Conservation (phyloP, 2,797 vertebrate genomes). For the Gymnoscopelus braueri region DNA sequence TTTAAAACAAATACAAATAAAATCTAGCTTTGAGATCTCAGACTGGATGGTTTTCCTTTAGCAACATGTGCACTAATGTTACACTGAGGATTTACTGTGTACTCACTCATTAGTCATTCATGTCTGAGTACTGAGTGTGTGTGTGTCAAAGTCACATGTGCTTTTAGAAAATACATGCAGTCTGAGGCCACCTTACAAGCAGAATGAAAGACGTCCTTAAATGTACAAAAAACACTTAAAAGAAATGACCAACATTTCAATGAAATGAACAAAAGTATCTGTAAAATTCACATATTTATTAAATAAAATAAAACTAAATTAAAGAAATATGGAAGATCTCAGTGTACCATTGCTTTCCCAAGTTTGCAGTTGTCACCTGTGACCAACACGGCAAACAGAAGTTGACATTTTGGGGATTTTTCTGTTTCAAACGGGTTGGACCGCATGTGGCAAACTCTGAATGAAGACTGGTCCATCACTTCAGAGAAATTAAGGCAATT, state of each 20-base stretch:
- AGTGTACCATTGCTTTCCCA: conserved; percentile 31
- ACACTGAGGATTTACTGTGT: neutral
- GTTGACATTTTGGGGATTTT: conserved; percentile 35
- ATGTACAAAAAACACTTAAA: conserved; percentile 53
- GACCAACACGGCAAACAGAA: conserved; percentile 22
- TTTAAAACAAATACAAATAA: conserved; percentile 19
- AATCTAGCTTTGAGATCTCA: conserved; percentile 13
- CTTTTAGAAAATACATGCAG: conserved; percentile 37
- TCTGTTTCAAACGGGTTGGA: conserved; percentile 35
- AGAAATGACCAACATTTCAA: conserved; percentile 45
- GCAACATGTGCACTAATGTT: too few relatives aligned
- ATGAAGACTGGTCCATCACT: conserved; percentile 59
- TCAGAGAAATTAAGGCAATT: conserved; percentile 84
- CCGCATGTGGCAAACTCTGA: conserved; percentile 54
- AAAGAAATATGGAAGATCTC: conserved; percentile 74
- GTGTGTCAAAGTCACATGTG: conserved; percentile 23
- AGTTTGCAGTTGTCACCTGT: conserved; percentile 42
- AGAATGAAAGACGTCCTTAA: conserved; percentile 58
- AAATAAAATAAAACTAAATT: conserved; percentile 43
- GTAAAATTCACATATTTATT: conserved; percentile 63
- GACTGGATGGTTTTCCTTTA: conserved; percentile 1
- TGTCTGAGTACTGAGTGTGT: conserved; percentile 23
- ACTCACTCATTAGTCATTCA: conserved; percentile 16
- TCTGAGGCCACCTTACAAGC: conserved; percentile 52
- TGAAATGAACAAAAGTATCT: neutral